Conservation (phyloP, 2,888 invertebrate species). For the Ditylenchus weischeri region DNA sequence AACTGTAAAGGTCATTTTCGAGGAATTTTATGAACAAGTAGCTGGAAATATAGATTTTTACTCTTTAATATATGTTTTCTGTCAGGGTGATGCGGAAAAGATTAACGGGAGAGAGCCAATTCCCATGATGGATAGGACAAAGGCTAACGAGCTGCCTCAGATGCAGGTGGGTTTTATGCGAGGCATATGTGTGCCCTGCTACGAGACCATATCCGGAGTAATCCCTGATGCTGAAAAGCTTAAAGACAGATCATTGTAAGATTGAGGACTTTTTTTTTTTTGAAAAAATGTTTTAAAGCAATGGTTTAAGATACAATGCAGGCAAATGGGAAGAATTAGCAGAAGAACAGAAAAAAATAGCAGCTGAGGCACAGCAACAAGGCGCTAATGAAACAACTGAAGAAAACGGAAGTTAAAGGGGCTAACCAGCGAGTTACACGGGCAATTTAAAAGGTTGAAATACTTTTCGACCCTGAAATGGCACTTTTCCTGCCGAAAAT, state of each 20-base stretch:
- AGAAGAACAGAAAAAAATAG: conserved; percentile 54
- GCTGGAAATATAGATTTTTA: not conserved
- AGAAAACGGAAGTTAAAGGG: not conserved
- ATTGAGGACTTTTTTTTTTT: not conserved
- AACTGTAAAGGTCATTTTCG: conserved; percentile 77
- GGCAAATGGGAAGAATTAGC: conserved; percentile 66
- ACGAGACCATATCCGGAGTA: conserved; percentile 69
- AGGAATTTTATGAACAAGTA: conserved; percentile 76
- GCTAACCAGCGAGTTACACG: no score
- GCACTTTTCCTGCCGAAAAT: no score
- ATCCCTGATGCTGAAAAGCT: conserved; percentile 73
- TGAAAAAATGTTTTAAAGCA: not conserved
- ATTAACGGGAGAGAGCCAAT: conserved; percentile 71
- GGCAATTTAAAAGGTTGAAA: no score
- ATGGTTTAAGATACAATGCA: conserved; percentile 64
- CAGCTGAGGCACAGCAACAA: conserved; percentile 2
- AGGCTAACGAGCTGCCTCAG: conserved; percentile 73
- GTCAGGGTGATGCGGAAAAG: conserved; percentile 70
- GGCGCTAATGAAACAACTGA: not conserved
- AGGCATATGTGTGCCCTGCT: conserved; percentile 79
- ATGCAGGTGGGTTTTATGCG: conserved; percentile 79
- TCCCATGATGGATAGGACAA: conserved; percentile 76
- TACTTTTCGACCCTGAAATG: no score
- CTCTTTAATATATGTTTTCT: not conserved
- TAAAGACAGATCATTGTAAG: conserved; percentile 28